These are phyloP conservation scores for Misgurnus mizolepis DNA, from an alignment of 2,113 vertebrate genomes.

Conservation along the genomic window DNA sequence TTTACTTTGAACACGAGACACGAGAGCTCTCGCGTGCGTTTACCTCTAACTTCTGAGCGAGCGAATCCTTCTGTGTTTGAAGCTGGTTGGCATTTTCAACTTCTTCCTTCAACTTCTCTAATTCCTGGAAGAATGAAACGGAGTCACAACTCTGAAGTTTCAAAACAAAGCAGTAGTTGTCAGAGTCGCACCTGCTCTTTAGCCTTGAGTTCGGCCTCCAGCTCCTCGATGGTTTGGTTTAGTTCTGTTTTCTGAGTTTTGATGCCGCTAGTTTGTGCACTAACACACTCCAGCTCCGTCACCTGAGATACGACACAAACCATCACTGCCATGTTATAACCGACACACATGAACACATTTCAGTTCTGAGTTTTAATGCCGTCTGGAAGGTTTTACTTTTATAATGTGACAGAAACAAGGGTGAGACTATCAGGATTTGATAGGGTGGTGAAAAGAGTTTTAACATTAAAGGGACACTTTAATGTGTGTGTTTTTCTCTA, in stretches of 20 bases:
- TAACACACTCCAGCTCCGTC: conserved; percentile 95
- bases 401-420: background rate
- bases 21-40: background rate
- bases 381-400: background rate
- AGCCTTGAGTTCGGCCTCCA: conserved; percentile 84
- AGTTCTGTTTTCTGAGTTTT: conserved; percentile 94
- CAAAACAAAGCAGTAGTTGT: background rate
- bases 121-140: conserved; percentile 77
- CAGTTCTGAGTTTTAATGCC: too few species aligned
- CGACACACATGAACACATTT: too few species aligned
- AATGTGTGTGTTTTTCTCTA: too few species aligned
- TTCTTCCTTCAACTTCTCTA: conserved; percentile 91
- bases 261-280: conserved; percentile 88
- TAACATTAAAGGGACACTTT: too few species aligned
- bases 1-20: background rate
- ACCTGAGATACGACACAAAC: conserved; percentile 77
- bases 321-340: too few species aligned
- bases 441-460: background rate
- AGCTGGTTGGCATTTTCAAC: conserved; percentile 88
- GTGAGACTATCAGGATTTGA: background rate
- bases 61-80: conserved; percentile 84
- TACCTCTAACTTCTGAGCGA: conserved; percentile 89
- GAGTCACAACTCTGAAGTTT: background rate
- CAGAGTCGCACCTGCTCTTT: conserved; percentile 84
- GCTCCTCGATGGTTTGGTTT: conserved; percentile 94